Base-by-base conservation (phyloP, 2,888 invertebrate genomes). In the Acronicta alni region DNA sequence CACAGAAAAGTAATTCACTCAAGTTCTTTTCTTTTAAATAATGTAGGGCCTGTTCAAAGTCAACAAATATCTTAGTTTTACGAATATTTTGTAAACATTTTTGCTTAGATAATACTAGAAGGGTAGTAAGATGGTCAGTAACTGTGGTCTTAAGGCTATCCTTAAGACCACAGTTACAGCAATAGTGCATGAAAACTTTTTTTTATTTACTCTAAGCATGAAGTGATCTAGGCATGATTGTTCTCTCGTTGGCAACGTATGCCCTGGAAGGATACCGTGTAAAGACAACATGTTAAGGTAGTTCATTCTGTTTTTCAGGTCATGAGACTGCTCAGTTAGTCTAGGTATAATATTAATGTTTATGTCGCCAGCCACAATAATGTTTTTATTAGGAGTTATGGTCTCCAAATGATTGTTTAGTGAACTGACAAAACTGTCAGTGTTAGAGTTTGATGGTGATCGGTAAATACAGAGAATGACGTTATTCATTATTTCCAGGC, bases 241-340 rank as follows among this genome's bases (percentile, higher is more conserved):
- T 10, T 49, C 17, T n/a, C 59, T 44, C 0, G 55, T 64, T 12
- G 62, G 42, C 39, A 59, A 5, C 3, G 14, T 42, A 37, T 67
- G 56, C 0, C 63, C 67, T 15, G 59, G 45, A 2, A 63, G 39
- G 8, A 49, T 49, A 15, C 56, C 56, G 0, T 59, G 35, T 7
- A 18, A 15, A 1, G 66, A 46, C 8, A 67, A 15, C 35, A 43
- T 56, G 12, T 56, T 42, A 5, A 62, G 38, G 26, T 67, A 63
- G 14, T 9, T 45, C 3, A 9, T n/a, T 39, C 56, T 53, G 15
- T 59, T 63, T 18, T 26, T 67, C 3, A 32, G 15, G 2, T 56
- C 56, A 17, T 30, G 5, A 10, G 42, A 14, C 2, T 26, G 32
- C 3, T 66, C 57, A 3, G 10, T 23, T n/a, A 30, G 30, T 7